Evolutionary conservation across 2,888 invertebrate genomes (phyloP), one percentile per base, ranked within the genome.

Genomic region (Eustalomyia histrio): DNA sequence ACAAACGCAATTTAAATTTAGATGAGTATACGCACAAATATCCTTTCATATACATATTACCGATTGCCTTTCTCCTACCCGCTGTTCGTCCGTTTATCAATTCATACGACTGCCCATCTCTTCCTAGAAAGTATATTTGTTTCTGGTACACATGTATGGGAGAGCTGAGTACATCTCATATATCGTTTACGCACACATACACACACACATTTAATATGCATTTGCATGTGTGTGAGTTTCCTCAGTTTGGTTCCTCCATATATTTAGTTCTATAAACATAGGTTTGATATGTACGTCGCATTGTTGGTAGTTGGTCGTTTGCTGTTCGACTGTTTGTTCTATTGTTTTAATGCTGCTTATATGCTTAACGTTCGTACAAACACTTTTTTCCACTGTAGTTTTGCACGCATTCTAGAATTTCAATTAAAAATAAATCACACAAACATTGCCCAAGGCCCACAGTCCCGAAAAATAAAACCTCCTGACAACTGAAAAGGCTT

Each of bases 381-480:
- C 53, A 52, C 16, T 43, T 63, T 60, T 69, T 73, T 52, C 52
- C 73, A 74, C 60, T 83, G 81, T 74, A 82, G 82, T 84, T 84
- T 89, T 87, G 88, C 87, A 88, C 88, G 89, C 88, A 89, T 88
- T 89, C 88, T 90, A 88, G 89, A 90, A 89, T 89, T 89, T 90
- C 89, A 90, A 89, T 89, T 89, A 89, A 89, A 89, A 89, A 89
- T 89, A 89, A 90, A 90, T 89, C 90, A 89, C 90, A 89, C 88
- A 88, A 87, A 75, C 82, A 57, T 73, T 79, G 76, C 79, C 79
- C 76, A 65, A 64, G 79, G 79, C 82, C 72, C 76, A 57, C 57
- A 68, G 68, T 61, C 69, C 69, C 76, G 63, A 74, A 74, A 74
- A 76, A 72, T 72, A 81, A 79, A 78, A 82, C 79, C 79, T 79